These are phyloP conservation scores for Zapornia atra DNA, from an alignment of 2,113 vertebrate species.

Conservation along the genomic window DNA sequence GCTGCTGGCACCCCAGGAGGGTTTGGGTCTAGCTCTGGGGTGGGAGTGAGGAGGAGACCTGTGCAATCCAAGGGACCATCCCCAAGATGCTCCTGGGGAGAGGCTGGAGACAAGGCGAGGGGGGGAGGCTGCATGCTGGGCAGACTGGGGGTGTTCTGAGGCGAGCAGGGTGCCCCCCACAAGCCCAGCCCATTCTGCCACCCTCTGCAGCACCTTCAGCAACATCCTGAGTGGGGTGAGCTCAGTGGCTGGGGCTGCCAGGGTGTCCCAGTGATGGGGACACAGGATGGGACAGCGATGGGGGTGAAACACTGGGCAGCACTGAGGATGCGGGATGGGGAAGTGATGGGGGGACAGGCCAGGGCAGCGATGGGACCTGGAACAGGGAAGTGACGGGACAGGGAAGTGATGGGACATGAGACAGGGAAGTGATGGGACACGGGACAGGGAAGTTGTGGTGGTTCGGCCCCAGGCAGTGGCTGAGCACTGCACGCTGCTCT, in stretches of 20 bases:
- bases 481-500: too few relatives aligned
- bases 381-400: too few relatives aligned
- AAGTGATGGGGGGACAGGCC: not conserved
- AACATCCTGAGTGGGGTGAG: fast-evolving
- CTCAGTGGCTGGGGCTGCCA: not conserved
- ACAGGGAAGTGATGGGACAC: too few relatives aligned
- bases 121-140: not conserved
- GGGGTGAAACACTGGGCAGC: not conserved
- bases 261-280: fast-evolving
- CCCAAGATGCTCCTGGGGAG: fast-evolving
- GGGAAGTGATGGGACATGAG: too few relatives aligned
- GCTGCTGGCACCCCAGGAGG: not conserved
- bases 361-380: not conserved
- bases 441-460: too few relatives aligned
- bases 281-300: not conserved
- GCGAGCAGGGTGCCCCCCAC: not conserved
- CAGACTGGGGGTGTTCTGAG: not conserved
- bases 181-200: fast-evolving
- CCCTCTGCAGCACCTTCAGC: not conserved
- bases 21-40: fast-evolving
- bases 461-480: too few relatives aligned
- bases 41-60: not conserved
- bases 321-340: too few relatives aligned
- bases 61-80: fast-evolving
- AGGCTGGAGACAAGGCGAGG: fast-evolving